Conservation (phyloP, 2,113 vertebrate genomes). For the Zosterops hypoxanthus region DNA sequence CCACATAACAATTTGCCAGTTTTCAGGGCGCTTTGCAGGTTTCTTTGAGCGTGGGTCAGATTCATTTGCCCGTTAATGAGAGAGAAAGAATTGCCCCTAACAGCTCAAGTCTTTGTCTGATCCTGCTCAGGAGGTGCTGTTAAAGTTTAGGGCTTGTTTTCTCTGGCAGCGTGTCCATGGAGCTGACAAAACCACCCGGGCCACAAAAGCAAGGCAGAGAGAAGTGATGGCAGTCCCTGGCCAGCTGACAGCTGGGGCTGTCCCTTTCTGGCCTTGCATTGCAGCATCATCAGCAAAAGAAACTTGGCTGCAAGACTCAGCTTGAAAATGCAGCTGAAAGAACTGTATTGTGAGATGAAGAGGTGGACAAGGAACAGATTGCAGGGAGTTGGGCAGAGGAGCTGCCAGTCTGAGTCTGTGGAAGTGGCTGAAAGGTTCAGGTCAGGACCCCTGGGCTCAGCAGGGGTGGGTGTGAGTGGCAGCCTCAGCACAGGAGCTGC, state of each 20-base stretch:
- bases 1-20: background rate
- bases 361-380: background rate
- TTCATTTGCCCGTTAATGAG: background rate
- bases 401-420: background rate
- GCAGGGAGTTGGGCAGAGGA: background rate
- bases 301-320: background rate
- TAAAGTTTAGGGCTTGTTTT: constrained; percentile 8
- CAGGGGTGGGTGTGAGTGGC: background rate
- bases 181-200: constrained; percentile 7
- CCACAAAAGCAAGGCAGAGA: background rate
- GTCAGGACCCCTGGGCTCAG: background rate
- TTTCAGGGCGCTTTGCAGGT: background rate
- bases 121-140: background rate
- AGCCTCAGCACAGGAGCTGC: background rate
- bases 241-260: background rate
- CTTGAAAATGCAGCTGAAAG: background rate
- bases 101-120: background rate
- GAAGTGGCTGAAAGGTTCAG: background rate
- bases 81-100: background rate
- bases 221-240: background rate
- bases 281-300: background rate
- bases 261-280: background rate
- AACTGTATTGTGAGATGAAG: background rate
- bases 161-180: constrained; percentile 20
- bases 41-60: background rate